These are phyloP conservation scores for Oryzias melastigma DNA, from an alignment of 2,113 vertebrate species.

Conservation along the genomic window DNA sequence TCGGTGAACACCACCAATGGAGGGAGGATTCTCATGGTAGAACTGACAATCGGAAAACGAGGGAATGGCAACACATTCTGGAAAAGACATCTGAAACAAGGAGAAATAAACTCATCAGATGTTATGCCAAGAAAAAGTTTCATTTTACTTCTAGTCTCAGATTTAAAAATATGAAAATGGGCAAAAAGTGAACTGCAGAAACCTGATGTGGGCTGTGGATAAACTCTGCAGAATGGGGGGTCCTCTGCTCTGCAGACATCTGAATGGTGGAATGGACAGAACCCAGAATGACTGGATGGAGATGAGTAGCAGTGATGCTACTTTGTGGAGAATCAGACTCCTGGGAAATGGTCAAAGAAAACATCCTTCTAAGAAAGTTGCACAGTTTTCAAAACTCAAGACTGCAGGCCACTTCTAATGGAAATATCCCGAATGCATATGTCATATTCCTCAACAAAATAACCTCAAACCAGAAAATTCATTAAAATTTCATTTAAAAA, in stretches of 20 bases:
- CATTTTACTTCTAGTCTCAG: too few species aligned
- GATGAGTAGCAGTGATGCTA: conserved; percentile 75
- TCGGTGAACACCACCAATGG: conserved; percentile 69
- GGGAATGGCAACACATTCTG: conserved; percentile 56
- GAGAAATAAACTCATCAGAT: too few species aligned
- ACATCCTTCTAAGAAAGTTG: too few species aligned
- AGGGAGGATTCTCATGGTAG: conserved; percentile 66
- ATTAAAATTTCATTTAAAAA: too few species aligned
- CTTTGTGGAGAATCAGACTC: conserved; percentile 87
- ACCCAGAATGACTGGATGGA: conserved; percentile 80
- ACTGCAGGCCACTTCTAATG: too few species aligned
- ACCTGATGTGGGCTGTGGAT: conserved; percentile 85
- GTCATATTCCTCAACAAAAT: too few species aligned
- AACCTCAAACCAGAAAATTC: too few species aligned
- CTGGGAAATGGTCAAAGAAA: conserved; percentile 61
- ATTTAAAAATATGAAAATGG: not conserved
- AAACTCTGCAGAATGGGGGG: conserved; percentile 77
- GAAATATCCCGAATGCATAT: too few species aligned
- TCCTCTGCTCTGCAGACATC: conserved; percentile 77
- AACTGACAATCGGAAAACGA: conserved; percentile 73
- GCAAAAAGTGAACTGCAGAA: not conserved
- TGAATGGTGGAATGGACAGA: conserved; percentile 81
- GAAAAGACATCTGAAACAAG: conserved; percentile 65
- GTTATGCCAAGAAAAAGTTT: too few species aligned
- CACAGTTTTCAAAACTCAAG: too few species aligned